phyloP scores from a whole-genome alignment of 2,888 invertebrate genomes.

The Lasioglossum morio region DNA sequence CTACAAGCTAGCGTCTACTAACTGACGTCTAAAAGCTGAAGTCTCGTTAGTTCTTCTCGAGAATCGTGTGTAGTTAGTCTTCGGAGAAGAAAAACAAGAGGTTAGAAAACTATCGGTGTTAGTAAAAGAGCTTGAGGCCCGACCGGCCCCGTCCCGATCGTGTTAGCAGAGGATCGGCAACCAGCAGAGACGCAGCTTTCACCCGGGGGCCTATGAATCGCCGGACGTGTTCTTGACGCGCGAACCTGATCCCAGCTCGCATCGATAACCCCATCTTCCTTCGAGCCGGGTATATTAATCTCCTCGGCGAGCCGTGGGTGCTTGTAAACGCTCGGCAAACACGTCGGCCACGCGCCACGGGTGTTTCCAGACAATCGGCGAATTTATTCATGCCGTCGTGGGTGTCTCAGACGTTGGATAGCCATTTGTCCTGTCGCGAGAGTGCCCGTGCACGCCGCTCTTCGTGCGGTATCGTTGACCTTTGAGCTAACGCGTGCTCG shows the following conservation, averaged over 20 bases:
- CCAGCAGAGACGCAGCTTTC: neutral
- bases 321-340: constrained; percentile 37
- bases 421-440: constrained; percentile 29
- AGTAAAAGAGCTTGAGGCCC: neutral
- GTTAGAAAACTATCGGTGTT: neutral
- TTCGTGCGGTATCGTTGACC: constrained; percentile 4
- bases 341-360: constrained; percentile 35
- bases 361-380: constrained; percentile 44
- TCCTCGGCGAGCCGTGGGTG: constrained; percentile 31
- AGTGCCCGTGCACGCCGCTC: neutral
- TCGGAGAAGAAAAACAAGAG: neutral
- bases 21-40: neutral
- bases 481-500: neutral
- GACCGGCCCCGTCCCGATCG: neutral
- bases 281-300: constrained; percentile 30
- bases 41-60: neutral
- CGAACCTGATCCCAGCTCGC: constrained; percentile 5
- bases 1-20: too few relatives aligned
- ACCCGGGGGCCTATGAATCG: neutral
- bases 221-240: neutral
- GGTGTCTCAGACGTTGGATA: constrained; percentile 25
- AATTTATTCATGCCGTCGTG: constrained; percentile 42
- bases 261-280: constrained; percentile 12
- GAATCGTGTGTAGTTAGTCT: neutral
- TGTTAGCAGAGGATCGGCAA: neutral